Evolutionary conservation across 2,113 vertebrate species (phyloP).

Genomic region (Verasper variegatus): DNA sequence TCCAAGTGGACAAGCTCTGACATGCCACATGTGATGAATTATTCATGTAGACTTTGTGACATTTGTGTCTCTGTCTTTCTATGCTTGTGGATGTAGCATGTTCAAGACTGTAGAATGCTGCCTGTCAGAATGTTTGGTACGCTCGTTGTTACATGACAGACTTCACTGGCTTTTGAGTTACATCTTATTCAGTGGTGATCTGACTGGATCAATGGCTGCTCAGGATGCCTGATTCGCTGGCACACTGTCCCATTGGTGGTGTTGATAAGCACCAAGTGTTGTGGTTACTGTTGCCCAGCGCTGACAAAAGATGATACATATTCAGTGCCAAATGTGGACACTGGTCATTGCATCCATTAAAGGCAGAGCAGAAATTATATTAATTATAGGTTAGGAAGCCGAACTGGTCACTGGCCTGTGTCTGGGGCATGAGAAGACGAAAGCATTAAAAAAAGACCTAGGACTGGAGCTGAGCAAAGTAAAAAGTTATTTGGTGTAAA

Average conservation of each 20-base stretch:
- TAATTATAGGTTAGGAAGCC: background rate
- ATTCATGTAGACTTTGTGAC: conserved; percentile 30
- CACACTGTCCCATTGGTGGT: conserved; percentile 27
- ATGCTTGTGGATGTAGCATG: background rate
- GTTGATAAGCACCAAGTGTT: conserved; percentile 56
- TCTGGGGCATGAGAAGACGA: background rate
- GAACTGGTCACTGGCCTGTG: background rate
- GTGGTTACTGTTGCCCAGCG: conserved; percentile 69
- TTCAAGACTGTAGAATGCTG: background rate
- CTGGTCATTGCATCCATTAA: background rate
- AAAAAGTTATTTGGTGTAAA: background rate
- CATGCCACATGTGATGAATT: conserved; percentile 38
- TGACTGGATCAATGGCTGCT: conserved; percentile 28
- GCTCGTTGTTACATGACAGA: background rate
- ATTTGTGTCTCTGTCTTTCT: background rate
- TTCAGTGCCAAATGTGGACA: conserved; percentile 23
- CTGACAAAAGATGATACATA: conserved; percentile 48
- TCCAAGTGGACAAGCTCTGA: conserved; percentile 25
- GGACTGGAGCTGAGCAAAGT: background rate
- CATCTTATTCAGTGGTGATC: background rate
- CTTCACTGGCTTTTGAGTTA: conserved; percentile 2
- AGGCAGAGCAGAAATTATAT: background rate
- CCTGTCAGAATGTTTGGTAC: background rate
- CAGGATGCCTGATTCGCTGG: conserved; percentile 19
- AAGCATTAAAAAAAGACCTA: background rate